Conservation (phyloP, 2,113 vertebrate species). For the Morone saxatilis region DNA sequence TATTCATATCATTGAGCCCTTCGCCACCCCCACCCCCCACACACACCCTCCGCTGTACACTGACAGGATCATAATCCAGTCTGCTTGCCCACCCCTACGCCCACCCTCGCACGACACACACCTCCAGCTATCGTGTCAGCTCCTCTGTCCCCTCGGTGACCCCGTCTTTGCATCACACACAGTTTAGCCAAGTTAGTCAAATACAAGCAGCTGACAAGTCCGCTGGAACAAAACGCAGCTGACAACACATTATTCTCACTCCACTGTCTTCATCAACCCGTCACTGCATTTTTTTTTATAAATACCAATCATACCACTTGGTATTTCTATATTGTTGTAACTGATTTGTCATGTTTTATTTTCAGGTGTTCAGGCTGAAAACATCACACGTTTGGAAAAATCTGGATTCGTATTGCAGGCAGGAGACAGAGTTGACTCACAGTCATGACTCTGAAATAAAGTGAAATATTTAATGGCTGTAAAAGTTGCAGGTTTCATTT, state of each 20-base stretch:
- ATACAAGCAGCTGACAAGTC: conserved; percentile 53
- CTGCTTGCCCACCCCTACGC: conserved; percentile 33
- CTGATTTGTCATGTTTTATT: conserved; percentile 12
- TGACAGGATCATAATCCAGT: conserved; percentile 61
- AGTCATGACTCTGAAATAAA: conserved; percentile 12
- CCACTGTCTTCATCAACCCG: conserved; percentile 39
- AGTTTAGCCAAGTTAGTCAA: conserved; percentile 53
- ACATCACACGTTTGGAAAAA: neutral
- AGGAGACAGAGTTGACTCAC: neutral
- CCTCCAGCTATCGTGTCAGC: conserved; percentile 67
- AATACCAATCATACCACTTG: neutral
- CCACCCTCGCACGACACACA: conserved; percentile 32
- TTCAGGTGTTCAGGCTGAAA: conserved; percentile 5
- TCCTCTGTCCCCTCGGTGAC: conserved; percentile 80
- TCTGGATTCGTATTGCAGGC: neutral
- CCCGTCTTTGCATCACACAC: conserved; percentile 59
- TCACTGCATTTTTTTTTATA: conserved; percentile 8
- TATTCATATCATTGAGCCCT: conserved; percentile 71
- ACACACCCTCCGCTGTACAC: conserved; percentile 15
- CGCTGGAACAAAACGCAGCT: conserved; percentile 36
- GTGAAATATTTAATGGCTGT: conserved; percentile 17
- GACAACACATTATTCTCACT: conserved; percentile 44
- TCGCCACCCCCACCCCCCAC: neutral
- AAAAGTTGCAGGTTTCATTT: conserved; percentile 40
- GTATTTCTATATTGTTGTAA: neutral